These are phyloP conservation scores for Cantharis rustica DNA, from an alignment of 2,888 invertebrate genomes.

Conservation along the genomic window DNA sequence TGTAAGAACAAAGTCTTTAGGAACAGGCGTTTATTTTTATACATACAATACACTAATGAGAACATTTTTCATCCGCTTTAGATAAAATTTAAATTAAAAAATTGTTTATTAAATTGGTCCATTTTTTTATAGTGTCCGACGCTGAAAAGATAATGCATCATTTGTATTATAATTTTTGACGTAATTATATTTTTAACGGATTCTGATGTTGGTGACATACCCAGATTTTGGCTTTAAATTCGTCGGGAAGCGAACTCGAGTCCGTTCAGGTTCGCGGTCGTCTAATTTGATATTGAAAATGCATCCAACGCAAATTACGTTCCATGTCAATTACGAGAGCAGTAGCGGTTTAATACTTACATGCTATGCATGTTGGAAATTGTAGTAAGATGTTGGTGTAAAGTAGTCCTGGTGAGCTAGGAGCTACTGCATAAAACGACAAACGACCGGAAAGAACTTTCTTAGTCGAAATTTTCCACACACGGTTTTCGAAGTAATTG, in stretches of 20 bases:
- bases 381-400: conserved; percentile 13
- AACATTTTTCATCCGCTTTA: conserved; percentile 26
- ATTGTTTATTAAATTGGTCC: conserved; percentile 11
- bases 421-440: conserved; percentile 40
- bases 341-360: conserved; percentile 20
- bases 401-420: conserved; percentile 23
- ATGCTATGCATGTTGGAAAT: conserved; percentile 6
- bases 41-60: conserved; percentile 16
- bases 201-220: no score
- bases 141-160: not conserved
- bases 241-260: not conserved
- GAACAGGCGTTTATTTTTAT: conserved; percentile 14
- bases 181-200: not conserved
- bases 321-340: conserved; percentile 19
- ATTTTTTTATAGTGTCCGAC: not conserved
- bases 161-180: not conserved
- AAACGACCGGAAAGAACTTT: conserved; percentile 1
- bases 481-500: not conserved
- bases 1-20: conserved; percentile 21
- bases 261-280: not conserved
- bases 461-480: not conserved
- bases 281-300: conserved; percentile 39
- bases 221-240: no score
- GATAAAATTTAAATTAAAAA: conserved; percentile 19
- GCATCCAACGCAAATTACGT: conserved; percentile 41